Conservation (phyloP, 2,797 vertebrate species). For the Megalops cyprinoides region DNA sequence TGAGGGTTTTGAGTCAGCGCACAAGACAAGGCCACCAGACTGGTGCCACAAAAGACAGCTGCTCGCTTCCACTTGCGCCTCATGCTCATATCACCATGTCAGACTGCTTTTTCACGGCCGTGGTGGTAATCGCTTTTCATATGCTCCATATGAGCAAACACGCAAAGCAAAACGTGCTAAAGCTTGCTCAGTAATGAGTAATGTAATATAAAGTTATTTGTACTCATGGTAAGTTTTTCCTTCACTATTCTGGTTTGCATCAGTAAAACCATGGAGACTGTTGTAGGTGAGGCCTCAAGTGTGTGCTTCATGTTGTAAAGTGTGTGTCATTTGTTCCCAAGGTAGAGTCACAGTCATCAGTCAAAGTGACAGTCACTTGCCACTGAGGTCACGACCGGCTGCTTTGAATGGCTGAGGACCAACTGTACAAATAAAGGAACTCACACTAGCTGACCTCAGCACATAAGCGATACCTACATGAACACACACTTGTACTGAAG, state of each 20-base stretch:
- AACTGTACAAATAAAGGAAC: too few species aligned
- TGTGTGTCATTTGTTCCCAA: neutral
- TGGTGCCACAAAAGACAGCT: neutral
- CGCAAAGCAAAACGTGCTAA: too few species aligned
- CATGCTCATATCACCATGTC: neutral
- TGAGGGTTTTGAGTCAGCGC: neutral
- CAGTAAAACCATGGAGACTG: too few species aligned
- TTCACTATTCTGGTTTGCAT: too few species aligned
- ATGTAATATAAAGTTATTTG: too few species aligned
- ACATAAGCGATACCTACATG: too few species aligned
- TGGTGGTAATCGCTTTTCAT: neutral
- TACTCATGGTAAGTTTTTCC: too few species aligned
- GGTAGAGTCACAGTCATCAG: neutral
- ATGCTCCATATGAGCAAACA: too few species aligned
- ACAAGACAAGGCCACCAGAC: neutral
- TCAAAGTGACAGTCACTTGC: neutral
- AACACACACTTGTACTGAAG: too few species aligned
- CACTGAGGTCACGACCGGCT: neutral
- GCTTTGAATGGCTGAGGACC: neutral
- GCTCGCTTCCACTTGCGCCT: neutral
- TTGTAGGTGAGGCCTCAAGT: neutral
- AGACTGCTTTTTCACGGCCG: neutral
- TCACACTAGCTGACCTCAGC: neutral
- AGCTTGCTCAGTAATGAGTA: too few species aligned
- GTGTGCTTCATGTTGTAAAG: neutral